Evolutionary conservation across 2,797 vertebrate species (phyloP), one percentile per base, ranked within the genome.

Genomic region (Gadopsis bispinosus): DNA sequence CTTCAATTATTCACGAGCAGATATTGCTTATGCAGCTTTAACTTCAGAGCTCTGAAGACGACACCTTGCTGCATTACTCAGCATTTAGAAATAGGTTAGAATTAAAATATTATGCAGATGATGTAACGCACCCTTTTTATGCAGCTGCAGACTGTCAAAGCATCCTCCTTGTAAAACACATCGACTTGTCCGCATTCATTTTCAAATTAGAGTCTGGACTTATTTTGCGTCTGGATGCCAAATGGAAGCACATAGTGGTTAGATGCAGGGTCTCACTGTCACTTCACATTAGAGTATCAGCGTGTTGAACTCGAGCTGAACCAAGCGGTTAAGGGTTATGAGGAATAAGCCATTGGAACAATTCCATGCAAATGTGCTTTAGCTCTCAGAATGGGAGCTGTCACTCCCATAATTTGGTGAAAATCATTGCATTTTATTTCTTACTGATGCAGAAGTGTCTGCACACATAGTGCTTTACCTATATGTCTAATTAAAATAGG

Each of bases 1-100:
- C 74, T 74, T 92, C 81, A 91, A 91, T 90, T 89, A 91, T 93
- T 92, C 87, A 91, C 54, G 16, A 79, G 78, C 73, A 85, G 83
- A 86, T 91, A 88, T 88, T 89, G 88, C 87, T 90, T 88, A 85
- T 87, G 79, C 62, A 31, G 26, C 26, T 26, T 26, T 76, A 64
- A 83, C 68, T 78, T 81, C 72, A 26, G 69, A 75, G 45, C 77
- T 53, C 6, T 4, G 51, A 75, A 60, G 75, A 75, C 17, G n/a
- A 74, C 1, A 50, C 81, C 72, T 67, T 6, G 73, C 75, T 81
- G 81, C 77, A 79, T 89, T 82, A 83, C 78, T 90, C 84, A 86
- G 84, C 81, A 73, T 74, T 75, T 73, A 69, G 79, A 80, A 69
- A 72, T 50, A 22, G 56, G 50, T 51, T 69, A 6, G n/a, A 39